Evolutionary conservation across 2,113 vertebrate species (phyloP), one percentile per base, ranked within the genome.

Genomic region (Cyanoramphus novaezelandiae): DNA sequence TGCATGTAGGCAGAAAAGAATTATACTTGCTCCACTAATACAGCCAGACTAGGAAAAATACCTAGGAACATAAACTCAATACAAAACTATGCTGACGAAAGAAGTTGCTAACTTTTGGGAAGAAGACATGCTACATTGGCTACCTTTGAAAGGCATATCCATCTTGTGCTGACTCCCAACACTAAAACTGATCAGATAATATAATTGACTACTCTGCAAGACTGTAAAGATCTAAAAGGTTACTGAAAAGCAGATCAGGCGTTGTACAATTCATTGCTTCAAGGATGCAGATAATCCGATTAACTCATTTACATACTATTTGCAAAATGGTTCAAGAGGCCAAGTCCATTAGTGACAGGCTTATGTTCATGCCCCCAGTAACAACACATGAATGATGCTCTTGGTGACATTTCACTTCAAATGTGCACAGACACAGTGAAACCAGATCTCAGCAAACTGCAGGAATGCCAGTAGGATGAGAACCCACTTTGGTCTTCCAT

Each of bases 161-260:
- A 86, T 53, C 23, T 59, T 15, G 13, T 84, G 69, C 83, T 84
- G 37, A 69, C 41, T 86, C 65, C 80, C 87, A 62, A 65, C 35
- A 83, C 31, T 59, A 86, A 86, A 93, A 88, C 19, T 49, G 27
- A 94, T 49, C 31, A 84, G 88, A 84, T 78, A 86, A 89, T 70
- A 70, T 14, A 93, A 84, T 2, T 79, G 44, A 90, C 50, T 81
- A 39, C 24, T 92, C 86, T 93, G 35, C 47, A 88, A 79, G 64
- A 86, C 69, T 65, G 69, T n/a, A 64, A 90, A 88, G 44, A 83
- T 67, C 82, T 83, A 85, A 83, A 92, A 96, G 41, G 64, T 82
- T 76, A 91, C 6, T 82, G 72, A 91, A 81, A 68, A 75, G 35
- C 62, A 88, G 41, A 91, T 60, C 29, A 78, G 33, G 33, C 55